Percentiles rank a stretch among this genome's conserved stretches.
These are phyloP conservation scores for Muscina levida DNA, from an alignment of 2,888 invertebrate species.

Conservation along the genomic window DNA sequence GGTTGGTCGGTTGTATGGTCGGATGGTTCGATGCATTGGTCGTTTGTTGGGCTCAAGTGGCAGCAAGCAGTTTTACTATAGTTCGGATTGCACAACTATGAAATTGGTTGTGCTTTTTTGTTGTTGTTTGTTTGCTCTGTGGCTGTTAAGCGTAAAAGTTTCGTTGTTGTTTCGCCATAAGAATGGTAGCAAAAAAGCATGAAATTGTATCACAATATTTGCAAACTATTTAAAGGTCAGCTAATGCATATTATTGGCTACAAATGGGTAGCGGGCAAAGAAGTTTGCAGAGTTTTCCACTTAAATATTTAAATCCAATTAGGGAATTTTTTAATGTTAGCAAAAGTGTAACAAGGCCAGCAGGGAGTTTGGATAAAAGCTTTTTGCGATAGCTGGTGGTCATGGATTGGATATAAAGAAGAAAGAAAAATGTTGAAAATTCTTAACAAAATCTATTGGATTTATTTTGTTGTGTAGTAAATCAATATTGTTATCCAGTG, in stretches of 20 bases:
- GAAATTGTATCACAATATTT: slow-evolving; percentile 51
- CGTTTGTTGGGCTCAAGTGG: slow-evolving; percentile 21
- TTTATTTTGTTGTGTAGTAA: no score
- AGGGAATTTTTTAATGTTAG: no score
- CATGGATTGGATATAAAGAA: no score
- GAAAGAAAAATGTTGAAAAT: no score
- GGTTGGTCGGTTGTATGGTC: slow-evolving; percentile 19
- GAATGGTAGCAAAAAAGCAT: slow-evolving; percentile 26
- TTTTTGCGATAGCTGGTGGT: no score
- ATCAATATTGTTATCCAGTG: no score
- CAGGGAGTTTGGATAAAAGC: no score
- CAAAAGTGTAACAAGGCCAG: no score
- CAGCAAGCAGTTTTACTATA: slow-evolving; percentile 12
- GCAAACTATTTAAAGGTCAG: slow-evolving; percentile 62
- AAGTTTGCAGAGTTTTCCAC: no score
- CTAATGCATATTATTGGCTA: slow-evolving; percentile 57
- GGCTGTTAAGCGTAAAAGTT: slow-evolving; percentile 24
- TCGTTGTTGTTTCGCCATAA: slow-evolving; percentile 1
- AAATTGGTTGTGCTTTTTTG: slow-evolving; percentile 33
- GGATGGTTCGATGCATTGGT: slow-evolving; percentile 27
- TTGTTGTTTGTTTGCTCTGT: slow-evolving; percentile 2
- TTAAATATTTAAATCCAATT: no score
- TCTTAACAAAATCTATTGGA: no score
- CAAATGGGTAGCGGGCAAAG: no score
- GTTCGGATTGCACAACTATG: slow-evolving; percentile 6